phyloP scores from a whole-genome alignment of 2,888 invertebrate genomes.

The Flexamia atlantica region DNA sequence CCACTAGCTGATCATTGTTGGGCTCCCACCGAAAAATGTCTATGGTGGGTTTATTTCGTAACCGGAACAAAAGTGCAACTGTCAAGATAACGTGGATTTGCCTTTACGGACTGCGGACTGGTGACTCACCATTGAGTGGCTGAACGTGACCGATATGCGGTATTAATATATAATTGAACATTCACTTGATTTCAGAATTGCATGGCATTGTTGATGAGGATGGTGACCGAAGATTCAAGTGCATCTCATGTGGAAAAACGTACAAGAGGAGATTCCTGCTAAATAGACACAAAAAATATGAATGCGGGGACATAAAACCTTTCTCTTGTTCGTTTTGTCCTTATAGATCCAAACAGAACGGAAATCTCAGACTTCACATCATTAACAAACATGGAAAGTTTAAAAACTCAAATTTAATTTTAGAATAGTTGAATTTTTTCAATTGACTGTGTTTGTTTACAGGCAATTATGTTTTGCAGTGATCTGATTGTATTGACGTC shows the following conservation, averaged over 20 bases:
- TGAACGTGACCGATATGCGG: too few species aligned
- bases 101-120: too few species aligned
- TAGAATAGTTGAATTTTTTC: background rate
- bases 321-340: slow-evolving; percentile 60
- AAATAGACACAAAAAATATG: slow-evolving; percentile 71
- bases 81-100: too few species aligned
- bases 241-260: slow-evolving; percentile 32
- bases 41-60: too few species aligned
- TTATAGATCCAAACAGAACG: slow-evolving; percentile 64
- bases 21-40: too few species aligned
- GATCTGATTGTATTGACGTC: too few species aligned
- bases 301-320: slow-evolving; percentile 71
- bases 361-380: slow-evolving; percentile 65
- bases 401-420: background rate
- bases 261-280: slow-evolving; percentile 61
- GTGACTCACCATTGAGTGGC: too few species aligned
- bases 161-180: too few species aligned
- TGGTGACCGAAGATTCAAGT: background rate
- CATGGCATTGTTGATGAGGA: background rate
- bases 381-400: slow-evolving; percentile 51
- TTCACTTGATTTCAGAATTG: background rate
- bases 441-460: too few species aligned
- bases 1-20: too few species aligned
- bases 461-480: too few species aligned
- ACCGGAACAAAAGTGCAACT: too few species aligned